phyloP scores from a whole-genome alignment of 2,888 invertebrate species.

The Hirtodrosophila histrioides region DNA sequence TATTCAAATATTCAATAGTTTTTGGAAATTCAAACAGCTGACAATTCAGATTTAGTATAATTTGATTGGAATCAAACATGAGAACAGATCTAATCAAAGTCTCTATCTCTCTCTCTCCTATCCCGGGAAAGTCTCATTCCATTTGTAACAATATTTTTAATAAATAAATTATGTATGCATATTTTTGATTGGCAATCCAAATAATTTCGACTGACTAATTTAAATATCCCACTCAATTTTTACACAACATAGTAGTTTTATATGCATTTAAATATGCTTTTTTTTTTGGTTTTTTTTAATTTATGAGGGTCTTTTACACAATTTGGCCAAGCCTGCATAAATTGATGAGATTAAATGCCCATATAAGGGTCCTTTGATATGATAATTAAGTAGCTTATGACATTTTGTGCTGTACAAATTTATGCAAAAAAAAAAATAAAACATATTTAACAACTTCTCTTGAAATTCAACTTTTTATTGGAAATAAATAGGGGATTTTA shows the following conservation, averaged over 20 bases:
- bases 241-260: not conserved
- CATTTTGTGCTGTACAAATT: constrained; percentile 3
- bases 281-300: not conserved
- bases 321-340: constrained; percentile 35
- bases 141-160: too few species aligned
- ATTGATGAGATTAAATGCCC: constrained; percentile 32
- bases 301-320: constrained; percentile 5
- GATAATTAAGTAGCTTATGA: constrained; percentile 24
- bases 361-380: constrained; percentile 18
- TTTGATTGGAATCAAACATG: too few species aligned
- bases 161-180: constrained; percentile 3
- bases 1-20: too few species aligned
- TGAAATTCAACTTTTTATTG: not conserved
- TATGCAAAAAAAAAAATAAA: not conserved
- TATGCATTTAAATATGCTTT: not conserved
- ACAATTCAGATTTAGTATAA: too few species aligned
- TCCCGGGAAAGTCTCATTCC: too few species aligned
- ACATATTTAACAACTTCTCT: not conserved
- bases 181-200: not conserved
- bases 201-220: not conserved
- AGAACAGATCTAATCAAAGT: too few species aligned
- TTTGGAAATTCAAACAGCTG: too few species aligned
- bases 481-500: too few species aligned
- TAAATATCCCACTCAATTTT: not conserved
- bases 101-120: too few species aligned